These are phyloP conservation scores for Illadopsis cleaveri DNA, from an alignment of 2,113 vertebrate species.

Conservation along the genomic window DNA sequence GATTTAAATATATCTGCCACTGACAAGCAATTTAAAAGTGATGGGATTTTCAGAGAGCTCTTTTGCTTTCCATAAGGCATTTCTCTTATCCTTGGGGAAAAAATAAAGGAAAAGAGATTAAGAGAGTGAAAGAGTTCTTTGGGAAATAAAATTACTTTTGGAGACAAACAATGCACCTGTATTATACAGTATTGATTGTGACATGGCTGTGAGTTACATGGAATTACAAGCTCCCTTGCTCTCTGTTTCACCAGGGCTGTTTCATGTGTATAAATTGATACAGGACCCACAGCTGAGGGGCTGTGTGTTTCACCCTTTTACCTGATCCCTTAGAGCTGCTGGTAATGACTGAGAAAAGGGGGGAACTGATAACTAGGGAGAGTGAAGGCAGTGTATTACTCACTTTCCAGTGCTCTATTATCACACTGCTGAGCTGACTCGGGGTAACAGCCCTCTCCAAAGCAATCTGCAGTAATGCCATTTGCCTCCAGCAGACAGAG, in stretches of 20 bases:
- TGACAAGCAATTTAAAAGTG: background rate
- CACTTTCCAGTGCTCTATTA: background rate
- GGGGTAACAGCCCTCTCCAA: background rate
- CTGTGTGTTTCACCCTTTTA: background rate
- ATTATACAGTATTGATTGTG: background rate
- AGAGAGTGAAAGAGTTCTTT: background rate
- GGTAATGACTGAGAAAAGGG: background rate
- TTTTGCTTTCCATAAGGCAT: background rate
- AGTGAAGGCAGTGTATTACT: background rate
- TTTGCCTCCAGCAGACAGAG: background rate
- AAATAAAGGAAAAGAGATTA: background rate
- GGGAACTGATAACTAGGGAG: background rate
- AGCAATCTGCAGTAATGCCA: background rate
- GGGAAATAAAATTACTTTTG: background rate
- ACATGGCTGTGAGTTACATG: background rate
- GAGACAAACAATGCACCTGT: background rate
- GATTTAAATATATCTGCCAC: background rate
- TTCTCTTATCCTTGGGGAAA: background rate
- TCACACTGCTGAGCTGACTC: background rate
- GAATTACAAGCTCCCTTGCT: conserved; percentile 21
- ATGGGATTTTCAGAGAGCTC: background rate
- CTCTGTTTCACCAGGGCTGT: background rate
- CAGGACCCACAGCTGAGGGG: background rate
- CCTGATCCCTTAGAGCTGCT: background rate
- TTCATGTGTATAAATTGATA: background rate